Evolutionary conservation across 1,140 invertebrate species (phyloP).

Genomic region (Trachymyrmex cornetzi): DNA sequence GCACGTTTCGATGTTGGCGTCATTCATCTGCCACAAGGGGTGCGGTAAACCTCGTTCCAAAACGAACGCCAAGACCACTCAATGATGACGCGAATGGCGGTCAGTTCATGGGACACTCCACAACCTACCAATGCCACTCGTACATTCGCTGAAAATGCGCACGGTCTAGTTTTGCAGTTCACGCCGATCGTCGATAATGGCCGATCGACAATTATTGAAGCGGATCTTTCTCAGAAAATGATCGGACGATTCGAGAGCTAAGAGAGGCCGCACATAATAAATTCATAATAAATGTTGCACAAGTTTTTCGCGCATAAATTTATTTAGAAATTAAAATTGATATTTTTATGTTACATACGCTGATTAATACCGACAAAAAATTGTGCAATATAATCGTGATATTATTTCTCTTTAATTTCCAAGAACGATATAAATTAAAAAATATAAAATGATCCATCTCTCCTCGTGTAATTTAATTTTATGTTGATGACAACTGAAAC

Average conservation of each 20-base stretch:
- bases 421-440: not conserved
- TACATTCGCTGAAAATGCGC: slow-evolving; percentile 42
- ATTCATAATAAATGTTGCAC: not conserved
- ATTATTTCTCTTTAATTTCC: not conserved
- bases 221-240: not conserved
- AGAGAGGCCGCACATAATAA: not conserved
- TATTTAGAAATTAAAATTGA: slow-evolving; percentile 13
- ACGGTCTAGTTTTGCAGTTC: slow-evolving; percentile 21
- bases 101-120: slow-evolving; percentile 38
- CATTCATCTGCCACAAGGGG: slow-evolving; percentile 25
- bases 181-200: not conserved
- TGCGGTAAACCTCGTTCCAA: slow-evolving; percentile 50
- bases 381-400: not conserved
- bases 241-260: not conserved
- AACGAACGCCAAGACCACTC: slow-evolving; percentile 47
- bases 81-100: slow-evolving; percentile 50
- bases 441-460: not conserved
- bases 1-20: slow-evolving; percentile 33
- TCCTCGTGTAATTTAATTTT: not conserved
- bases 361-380: not conserved
- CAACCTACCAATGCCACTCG: slow-evolving; percentile 22
- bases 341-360: not conserved
- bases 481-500: not conserved
- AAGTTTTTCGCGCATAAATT: not conserved
- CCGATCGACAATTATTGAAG: slow-evolving; percentile 18